phyloP scores from a whole-genome alignment of 2,113 vertebrate genomes.

The Scartelaos histophorus region DNA sequence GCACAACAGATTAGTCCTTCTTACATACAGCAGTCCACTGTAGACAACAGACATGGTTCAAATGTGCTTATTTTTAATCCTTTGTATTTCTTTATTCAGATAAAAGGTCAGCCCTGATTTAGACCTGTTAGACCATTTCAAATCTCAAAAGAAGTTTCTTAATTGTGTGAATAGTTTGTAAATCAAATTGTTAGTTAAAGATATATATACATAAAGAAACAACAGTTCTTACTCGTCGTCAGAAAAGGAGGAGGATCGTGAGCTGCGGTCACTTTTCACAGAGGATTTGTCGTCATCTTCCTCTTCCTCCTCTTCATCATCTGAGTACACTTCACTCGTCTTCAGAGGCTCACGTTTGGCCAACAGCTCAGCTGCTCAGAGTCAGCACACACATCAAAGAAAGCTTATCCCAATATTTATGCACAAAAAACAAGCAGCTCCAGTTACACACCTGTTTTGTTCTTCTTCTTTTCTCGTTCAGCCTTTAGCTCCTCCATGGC shows the following conservation, averaged over 20 bases:
- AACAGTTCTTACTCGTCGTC: conserved; percentile 88
- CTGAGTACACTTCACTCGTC: conserved; percentile 97
- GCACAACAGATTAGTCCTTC: too few species aligned
- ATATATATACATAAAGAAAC: background rate
- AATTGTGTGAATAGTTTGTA: background rate
- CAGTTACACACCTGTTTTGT: conserved; percentile 88
- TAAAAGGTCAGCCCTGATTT: too few species aligned
- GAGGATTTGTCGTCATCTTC: conserved; percentile 98
- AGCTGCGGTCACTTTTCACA: conserved; percentile 93
- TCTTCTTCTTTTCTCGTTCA: conserved; percentile 96
- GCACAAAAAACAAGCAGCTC: background rate
- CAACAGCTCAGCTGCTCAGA: conserved; percentile 87
- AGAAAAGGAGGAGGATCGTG: conserved; percentile 91
- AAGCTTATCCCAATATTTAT: background rate
- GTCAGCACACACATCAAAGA: background rate
- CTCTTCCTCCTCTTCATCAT: conserved; percentile 95
- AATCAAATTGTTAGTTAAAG: background rate
- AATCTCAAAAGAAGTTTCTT: too few species aligned
- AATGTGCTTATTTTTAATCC: too few species aligned
- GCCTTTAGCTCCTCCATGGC: conserved; percentile 98
- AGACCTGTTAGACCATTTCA: too few species aligned
- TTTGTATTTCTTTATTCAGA: too few species aligned
- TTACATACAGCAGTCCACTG: too few species aligned
- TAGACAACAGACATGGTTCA: too few species aligned
- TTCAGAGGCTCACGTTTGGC: conserved; percentile 96